Percentiles rank a stretch among this genome's conserved stretches.
Conservation (phyloP, 2,888 invertebrate species). For the Plutella xylostella region DNA sequence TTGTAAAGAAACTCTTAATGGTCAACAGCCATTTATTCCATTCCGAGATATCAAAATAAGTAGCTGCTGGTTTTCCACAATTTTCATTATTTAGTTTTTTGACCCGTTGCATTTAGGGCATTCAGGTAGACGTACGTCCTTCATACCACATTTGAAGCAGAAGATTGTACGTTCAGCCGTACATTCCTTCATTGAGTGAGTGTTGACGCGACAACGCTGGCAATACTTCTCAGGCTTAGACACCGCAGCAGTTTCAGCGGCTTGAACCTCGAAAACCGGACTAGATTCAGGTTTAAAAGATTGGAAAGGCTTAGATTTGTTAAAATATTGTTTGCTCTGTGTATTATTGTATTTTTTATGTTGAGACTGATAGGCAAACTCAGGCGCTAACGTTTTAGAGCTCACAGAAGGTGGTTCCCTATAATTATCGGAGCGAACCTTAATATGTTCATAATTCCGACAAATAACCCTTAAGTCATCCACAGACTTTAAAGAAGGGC, state of each 20-base stretch:
- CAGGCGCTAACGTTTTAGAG: too few relatives aligned
- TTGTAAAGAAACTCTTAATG: neutral
- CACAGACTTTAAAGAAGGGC: neutral
- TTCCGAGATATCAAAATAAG: neutral
- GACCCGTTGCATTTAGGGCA: neutral
- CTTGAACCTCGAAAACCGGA: neutral
- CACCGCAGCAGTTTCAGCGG: neutral
- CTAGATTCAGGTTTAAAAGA: neutral
- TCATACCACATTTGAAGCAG: conserved; percentile 1
- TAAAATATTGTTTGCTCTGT: neutral
- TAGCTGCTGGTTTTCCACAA: neutral
- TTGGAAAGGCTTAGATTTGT: neutral
- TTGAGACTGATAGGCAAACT: too few relatives aligned
- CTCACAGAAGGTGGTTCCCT: neutral
- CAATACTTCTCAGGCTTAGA: neutral
- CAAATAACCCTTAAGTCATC: neutral
- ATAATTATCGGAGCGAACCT: neutral
- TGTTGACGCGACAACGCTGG: neutral
- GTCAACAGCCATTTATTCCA: conserved; percentile 2
- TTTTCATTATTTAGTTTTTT: neutral
- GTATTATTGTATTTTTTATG: neutral
- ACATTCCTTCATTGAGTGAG: neutral
- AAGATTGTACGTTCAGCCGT: neutral
- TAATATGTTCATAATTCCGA: neutral
- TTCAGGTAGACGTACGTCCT: neutral